These are phyloP conservation scores for Homalodisca vitripennis DNA, from an alignment of 1,140 invertebrate species.

Conservation along the genomic window DNA sequence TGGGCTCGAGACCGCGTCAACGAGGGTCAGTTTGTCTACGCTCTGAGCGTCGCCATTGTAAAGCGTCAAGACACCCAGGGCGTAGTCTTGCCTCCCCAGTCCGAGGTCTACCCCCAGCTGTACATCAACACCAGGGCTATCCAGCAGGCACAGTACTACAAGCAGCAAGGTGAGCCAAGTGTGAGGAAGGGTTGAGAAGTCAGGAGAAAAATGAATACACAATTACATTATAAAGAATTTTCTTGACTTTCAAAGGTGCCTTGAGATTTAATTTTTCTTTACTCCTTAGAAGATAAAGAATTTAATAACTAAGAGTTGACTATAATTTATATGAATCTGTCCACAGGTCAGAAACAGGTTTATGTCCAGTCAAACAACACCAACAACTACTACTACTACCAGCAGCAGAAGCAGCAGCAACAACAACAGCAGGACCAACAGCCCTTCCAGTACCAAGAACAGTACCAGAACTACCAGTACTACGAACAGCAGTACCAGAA, in stretches of 20 bases:
- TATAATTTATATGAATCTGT: too few species aligned
- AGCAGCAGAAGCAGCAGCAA: conserved; percentile 19
- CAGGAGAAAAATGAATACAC: too few species aligned
- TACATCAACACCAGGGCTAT: conserved; percentile 50
- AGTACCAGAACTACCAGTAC: conserved; percentile 57
- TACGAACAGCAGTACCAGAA: conserved; percentile 45
- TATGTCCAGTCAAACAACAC: conserved; percentile 9
- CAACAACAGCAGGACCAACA: conserved; percentile 6
- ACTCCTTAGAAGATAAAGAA: too few species aligned
- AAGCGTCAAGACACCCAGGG: conserved; percentile 60
- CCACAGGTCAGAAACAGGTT: neutral
- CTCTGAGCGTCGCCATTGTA: conserved; percentile 57
- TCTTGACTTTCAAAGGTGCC: too few species aligned
- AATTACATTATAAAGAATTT: too few species aligned
- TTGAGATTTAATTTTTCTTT: too few species aligned
- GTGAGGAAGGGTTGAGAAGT: too few species aligned
- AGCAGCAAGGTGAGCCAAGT: conserved; percentile 10
- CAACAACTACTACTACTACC: conserved; percentile 5
- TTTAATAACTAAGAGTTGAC: too few species aligned
- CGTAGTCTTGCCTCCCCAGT: conserved; percentile 61
- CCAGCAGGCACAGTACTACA: conserved; percentile 11
- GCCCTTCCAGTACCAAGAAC: conserved; percentile 55
- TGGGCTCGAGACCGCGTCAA: conserved; percentile 63
- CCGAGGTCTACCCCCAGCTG: conserved; percentile 66
- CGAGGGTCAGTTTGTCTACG: conserved; percentile 63